Conservation (phyloP, 1,140 invertebrate genomes). For the Lutraria rhynchaena region DNA sequence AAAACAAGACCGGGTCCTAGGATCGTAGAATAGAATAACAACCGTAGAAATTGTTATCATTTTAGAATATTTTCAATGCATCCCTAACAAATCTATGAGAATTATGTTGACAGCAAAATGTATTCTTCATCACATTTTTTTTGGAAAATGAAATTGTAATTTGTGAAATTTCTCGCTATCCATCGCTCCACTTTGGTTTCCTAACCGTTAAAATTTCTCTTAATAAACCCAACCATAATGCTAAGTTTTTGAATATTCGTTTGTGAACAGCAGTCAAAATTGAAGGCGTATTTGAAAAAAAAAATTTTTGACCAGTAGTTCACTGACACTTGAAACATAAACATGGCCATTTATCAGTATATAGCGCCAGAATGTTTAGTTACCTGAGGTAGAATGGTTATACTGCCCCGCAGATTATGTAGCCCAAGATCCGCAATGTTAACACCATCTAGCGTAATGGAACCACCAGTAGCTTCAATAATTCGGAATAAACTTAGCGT, state of each 20-base stretch:
- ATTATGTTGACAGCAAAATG: neutral
- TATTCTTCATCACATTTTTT: neutral
- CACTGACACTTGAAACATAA: no score
- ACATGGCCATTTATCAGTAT: no score
- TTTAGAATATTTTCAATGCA: no score
- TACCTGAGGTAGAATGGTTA: constrained; percentile 93
- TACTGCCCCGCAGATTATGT: constrained; percentile 87
- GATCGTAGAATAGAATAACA: neutral
- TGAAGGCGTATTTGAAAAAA: no score
- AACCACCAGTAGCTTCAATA: constrained; percentile 86
- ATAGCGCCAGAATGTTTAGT: no score
- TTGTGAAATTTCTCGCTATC: no score
- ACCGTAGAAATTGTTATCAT: no score
- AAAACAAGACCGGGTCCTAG: constrained; percentile 89
- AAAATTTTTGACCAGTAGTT: no score
- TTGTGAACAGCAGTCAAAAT: no score
- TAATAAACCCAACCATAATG: no score
- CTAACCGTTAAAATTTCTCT: no score
- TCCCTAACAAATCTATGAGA: neutral
- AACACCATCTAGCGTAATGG: constrained; percentile 93
- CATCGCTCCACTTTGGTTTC: neutral
- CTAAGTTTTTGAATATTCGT: no score
- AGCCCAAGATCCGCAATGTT: constrained; percentile 83
- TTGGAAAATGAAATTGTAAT: neutral
- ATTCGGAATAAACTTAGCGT: constrained; percentile 83